These are phyloP conservation scores for Setipinna tenuifilis DNA, from an alignment of 2,797 vertebrate genomes.

Conservation along the genomic window DNA sequence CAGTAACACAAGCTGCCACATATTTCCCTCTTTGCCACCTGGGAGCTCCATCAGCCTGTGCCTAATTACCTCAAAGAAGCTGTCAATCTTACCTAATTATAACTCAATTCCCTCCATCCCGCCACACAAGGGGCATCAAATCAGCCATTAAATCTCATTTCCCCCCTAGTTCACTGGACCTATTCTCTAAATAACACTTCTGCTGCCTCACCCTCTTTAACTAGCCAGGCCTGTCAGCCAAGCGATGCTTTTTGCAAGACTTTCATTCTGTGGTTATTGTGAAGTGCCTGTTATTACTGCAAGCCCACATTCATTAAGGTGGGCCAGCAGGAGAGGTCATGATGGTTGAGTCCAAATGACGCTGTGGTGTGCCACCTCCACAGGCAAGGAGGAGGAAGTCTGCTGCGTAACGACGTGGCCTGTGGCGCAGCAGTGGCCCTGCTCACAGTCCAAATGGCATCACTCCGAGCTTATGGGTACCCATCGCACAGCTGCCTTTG, in stretches of 20 bases:
- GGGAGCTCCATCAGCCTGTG: slow-evolving; percentile 65
- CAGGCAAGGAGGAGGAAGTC: slow-evolving; percentile 42
- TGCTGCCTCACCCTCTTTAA: neutral
- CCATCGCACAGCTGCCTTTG: slow-evolving; percentile 34
- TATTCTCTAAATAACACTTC: slow-evolving; percentile 39
- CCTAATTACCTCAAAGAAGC: slow-evolving; percentile 75
- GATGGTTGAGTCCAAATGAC: slow-evolving; percentile 39
- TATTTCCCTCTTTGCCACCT: slow-evolving; percentile 58
- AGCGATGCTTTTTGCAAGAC: neutral
- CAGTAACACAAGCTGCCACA: slow-evolving; percentile 55
- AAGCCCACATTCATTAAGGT: slow-evolving; percentile 23
- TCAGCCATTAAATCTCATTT: slow-evolving; percentile 65
- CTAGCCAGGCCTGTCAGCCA: neutral
- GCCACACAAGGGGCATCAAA: slow-evolving; percentile 58
- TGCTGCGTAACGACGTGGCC: slow-evolving; percentile 41
- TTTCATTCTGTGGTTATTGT: slow-evolving; percentile 2
- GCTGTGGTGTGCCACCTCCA: slow-evolving; percentile 9
- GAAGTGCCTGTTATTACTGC: slow-evolving; percentile 9
- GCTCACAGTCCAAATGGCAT: slow-evolving; percentile 21
- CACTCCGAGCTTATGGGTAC: slow-evolving; percentile 19
- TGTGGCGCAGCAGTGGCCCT: slow-evolving; percentile 30
- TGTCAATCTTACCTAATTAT: slow-evolving; percentile 75
- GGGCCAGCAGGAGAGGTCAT: slow-evolving; percentile 36
- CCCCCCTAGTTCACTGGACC: slow-evolving; percentile 44
- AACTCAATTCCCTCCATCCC: slow-evolving; percentile 59